phyloP scores from a whole-genome alignment of 2,113 vertebrate genomes.

The Pterocles gutturalis region DNA sequence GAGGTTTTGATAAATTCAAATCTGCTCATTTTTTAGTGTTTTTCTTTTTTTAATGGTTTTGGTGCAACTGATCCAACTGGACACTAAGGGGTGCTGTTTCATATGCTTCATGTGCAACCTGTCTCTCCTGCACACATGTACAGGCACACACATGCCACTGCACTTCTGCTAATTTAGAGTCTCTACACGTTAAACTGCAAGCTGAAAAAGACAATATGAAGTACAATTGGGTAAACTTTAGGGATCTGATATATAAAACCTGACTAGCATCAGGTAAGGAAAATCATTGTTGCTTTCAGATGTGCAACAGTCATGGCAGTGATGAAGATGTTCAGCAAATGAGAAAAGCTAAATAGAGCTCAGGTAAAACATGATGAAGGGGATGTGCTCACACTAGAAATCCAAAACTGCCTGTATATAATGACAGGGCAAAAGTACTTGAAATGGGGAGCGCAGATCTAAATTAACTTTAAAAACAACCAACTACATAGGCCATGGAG shows the following conservation, averaged over 20 bases:
- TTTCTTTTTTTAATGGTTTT: not conserved
- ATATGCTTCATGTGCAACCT: not conserved
- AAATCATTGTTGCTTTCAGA: conserved; percentile 21
- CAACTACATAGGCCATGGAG: not conserved
- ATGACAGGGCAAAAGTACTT: not conserved
- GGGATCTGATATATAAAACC: conserved; percentile 30
- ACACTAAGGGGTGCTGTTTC: conserved; percentile 61
- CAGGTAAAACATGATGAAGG: fast-evolving
- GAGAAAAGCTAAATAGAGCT: not conserved
- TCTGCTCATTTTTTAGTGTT: not conserved
- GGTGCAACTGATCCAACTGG: not conserved
- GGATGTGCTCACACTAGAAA: not conserved
- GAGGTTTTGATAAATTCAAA: not conserved
- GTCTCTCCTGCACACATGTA: not conserved
- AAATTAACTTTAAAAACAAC: not conserved
- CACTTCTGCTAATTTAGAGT: not conserved
- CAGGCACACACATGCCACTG: fast-evolving
- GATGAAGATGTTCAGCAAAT: not conserved
- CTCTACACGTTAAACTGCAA: not conserved
- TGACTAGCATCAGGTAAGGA: conserved; percentile 42
- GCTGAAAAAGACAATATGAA: not conserved
- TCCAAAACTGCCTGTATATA: not conserved
- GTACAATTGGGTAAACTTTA: conserved; percentile 37
- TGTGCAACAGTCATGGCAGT: not conserved
- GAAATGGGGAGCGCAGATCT: not conserved